Base-by-base conservation (phyloP, 2,113 vertebrate species). In the Loxodonta africana region DNA sequence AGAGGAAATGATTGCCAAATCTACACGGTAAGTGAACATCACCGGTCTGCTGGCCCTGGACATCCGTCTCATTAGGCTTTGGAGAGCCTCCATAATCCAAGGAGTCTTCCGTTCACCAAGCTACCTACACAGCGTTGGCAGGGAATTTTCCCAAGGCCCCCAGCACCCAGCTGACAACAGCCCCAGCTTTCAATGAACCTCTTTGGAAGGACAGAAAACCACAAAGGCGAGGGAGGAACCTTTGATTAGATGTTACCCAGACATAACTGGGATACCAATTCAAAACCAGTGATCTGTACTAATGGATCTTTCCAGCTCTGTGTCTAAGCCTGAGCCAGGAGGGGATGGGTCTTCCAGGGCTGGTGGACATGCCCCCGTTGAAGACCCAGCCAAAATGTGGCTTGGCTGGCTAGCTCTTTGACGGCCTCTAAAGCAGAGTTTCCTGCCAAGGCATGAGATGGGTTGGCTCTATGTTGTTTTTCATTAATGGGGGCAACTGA, bases 341-440 rank as follows among this genome's bases (percentile, higher is more conserved):
- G 74, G 25, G 7, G 5, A 2, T 2, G 48, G 26, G 37, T 12
- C 44, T 77, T 80, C 65, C 51, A 25, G 80, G 17, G 28, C 44
- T 30, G 63, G 41, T 30, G 88, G 82, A 57, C 80, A 71, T 2
- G 67, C 44, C 82, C 30, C 28, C 15, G 12, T 4, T 1, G 4
- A 28, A 30, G 23, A 60, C 30, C 48, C 57, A 12, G 37, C 33
- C 80, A n/a, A 86, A 18, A 33, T 25, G 53, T 91, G 17, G 28
- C 3, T 67, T 1, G 62, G 62, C 62, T 95, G 98, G 51, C 94
- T 98, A 92, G 98, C 98, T 94, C 96, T 98, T 97, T 95, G 92
- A 98, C 96, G 97, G 98, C 98, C 98, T 98, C 98, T 98, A 71
- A 98, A 97, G 98, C 97, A 44, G 21, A 85, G 41, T 62, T 67